Evolutionary conservation across 2,888 invertebrate genomes (phyloP).

Genomic region (Venusia cambrica): DNA sequence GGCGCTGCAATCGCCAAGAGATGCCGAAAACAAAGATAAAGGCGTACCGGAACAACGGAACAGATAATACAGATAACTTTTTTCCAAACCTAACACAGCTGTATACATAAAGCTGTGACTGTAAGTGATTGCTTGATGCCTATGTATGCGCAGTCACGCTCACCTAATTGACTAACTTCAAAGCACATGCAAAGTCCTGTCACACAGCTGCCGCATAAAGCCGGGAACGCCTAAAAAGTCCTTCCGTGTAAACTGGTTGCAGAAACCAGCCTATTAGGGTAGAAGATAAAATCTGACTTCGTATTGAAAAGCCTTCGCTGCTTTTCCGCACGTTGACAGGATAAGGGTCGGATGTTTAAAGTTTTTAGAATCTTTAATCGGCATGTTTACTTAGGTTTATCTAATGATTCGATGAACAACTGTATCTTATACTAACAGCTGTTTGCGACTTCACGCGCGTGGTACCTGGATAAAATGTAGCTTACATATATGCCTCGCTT

Average conservation of each 20-base stretch:
- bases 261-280: constrained; percentile 42
- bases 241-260: constrained; percentile 67
- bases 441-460: no score
- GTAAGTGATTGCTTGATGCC: not conserved
- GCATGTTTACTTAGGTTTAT: no score
- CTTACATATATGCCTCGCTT: no score
- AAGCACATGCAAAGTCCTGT: constrained; percentile 57
- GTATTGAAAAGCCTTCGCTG: constrained; percentile 32
- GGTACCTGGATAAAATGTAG: no score
- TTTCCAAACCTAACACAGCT: no score
- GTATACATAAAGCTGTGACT: not conserved
- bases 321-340: constrained; percentile 25
- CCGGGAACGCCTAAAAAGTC: constrained; percentile 63
- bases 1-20: no score
- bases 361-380: constrained; percentile 18
- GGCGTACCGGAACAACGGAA: no score
- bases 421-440: no score
- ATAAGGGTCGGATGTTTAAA: constrained; percentile 20
- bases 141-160: constrained; percentile 37
- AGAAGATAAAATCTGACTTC: constrained; percentile 27
- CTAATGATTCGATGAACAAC: no score
- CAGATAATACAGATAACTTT: no score
- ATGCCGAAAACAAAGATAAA: no score
- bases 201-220: constrained; percentile 57
- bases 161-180: constrained; percentile 53